Conservation (phyloP, 2,888 invertebrate species). For the Drosophila niveifrons region DNA sequence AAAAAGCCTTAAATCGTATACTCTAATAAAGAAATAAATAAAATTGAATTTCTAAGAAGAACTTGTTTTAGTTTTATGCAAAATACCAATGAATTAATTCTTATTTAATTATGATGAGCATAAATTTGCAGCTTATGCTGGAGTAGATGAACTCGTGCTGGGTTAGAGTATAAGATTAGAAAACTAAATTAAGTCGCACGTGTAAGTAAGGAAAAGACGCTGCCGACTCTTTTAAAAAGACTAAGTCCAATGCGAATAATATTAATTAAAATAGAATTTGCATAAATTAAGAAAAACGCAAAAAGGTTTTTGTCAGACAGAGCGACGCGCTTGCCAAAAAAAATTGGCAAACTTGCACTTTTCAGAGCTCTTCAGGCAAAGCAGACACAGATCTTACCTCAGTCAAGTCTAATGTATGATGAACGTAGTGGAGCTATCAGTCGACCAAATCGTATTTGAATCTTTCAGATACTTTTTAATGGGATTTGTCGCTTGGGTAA, state of each 20-base stretch:
- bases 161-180: slow-evolving; percentile 59
- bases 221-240: slow-evolving; percentile 35
- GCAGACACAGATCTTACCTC: slow-evolving; percentile 4
- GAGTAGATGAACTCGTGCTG: not conserved
- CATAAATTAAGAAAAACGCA: slow-evolving; percentile 68
- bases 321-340: slow-evolving; percentile 64
- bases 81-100: not conserved
- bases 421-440: not conserved
- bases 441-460: not conserved
- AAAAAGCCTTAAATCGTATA: slow-evolving; percentile 28
- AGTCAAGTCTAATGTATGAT: not conserved
- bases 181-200: slow-evolving; percentile 72
- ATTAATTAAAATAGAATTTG: slow-evolving; percentile 81
- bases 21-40: slow-evolving; percentile 26
- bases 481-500: slow-evolving; percentile 3
- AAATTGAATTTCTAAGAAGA: slow-evolving; percentile 14
- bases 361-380: slow-evolving; percentile 20
- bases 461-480: slow-evolving; percentile 5
- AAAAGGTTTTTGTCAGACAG: slow-evolving; percentile 76
- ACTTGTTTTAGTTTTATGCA: not conserved
- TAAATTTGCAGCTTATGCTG: not conserved
- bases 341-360: slow-evolving; percentile 2
- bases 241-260: slow-evolving; percentile 57
- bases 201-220: slow-evolving; percentile 61
- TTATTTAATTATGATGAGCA: not conserved